These are phyloP conservation scores for Spinus olivaceus DNA, from an alignment of 2,797 vertebrate genomes.

Conservation along the genomic window DNA sequence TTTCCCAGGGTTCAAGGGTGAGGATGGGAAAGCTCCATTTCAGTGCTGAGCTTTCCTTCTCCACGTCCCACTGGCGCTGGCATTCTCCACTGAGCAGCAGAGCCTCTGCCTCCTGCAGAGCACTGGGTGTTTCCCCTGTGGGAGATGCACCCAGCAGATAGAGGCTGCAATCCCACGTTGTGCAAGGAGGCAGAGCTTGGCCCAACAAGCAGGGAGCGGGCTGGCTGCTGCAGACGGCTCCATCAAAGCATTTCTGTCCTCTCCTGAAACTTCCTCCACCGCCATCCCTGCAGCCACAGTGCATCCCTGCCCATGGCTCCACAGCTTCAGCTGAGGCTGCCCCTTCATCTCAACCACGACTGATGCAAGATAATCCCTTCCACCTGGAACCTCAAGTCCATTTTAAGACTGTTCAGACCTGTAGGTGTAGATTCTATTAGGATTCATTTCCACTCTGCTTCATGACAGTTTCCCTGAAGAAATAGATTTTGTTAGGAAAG, in stretches of 20 bases:
- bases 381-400: not conserved
- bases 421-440: not conserved
- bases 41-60: not conserved
- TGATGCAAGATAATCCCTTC: not conserved
- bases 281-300: not conserved
- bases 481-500: not conserved
- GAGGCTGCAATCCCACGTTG: not conserved
- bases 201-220: not conserved
- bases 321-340: not conserved
- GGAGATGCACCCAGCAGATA: not conserved
- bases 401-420: not conserved
- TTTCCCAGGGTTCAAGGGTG: not conserved
- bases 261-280: not conserved
- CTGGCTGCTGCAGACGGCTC: not conserved
- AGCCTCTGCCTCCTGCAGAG: not conserved
- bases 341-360: not conserved
- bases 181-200: not conserved
- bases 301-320: not conserved
- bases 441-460: not conserved
- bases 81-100: not conserved
- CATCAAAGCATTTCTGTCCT: constrained; percentile 7
- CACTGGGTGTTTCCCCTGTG: not conserved
- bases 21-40: not conserved
- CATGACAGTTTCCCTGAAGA: not conserved
- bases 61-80: not conserved